Evolutionary conservation across 2,797 vertebrate genomes (phyloP), one percentile per base, ranked within the genome.

Genomic region (Dallia pectoralis): DNA sequence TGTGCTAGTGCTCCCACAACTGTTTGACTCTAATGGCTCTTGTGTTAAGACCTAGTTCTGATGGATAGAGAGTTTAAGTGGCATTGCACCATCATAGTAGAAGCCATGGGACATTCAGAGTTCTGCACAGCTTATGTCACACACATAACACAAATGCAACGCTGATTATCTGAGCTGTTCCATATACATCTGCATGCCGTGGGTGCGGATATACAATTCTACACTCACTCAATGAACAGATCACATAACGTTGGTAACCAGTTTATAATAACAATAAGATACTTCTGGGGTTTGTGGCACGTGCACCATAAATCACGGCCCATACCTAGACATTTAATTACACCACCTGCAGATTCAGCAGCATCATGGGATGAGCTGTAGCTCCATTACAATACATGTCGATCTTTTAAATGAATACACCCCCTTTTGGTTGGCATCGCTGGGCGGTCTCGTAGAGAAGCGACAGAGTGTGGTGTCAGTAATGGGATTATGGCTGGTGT

Each of bases 401-500:
- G 29, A 29, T 18, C 29, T 44, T 44, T 44, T 18, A 5, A 8
- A 30, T 29, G 61, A 63, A 63, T 29, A 63, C 16, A 30, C 29
- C 32, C 29, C 29, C 19, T 16, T 18, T 63, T 29, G 2, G 14
- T 63, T 63, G 15, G 6, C 15, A 62, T 62, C 16, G 25, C 4
- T 14, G 65, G 48, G 56, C 53, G 9, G 80, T 67, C 71, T 84
- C 86, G 81, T 82, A 49, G 77, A 59, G 76, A 78, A 53, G 79
- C 72, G 82, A 84, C 75, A 18, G 77, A 79, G 73, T 76, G 78
- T 78, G 75, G 83, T 77, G 67, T 49, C 70, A 74, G 79, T 87
- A 82, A 88, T 86, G 77, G 78, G 86, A 89, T 89, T 85, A 81
- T 59, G 48, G 64, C 85, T 66, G 76, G 27, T 85, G 68, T 85